Conservation (phyloP, 1,140 invertebrate species). For the Cherax quadricarinatus region DNA sequence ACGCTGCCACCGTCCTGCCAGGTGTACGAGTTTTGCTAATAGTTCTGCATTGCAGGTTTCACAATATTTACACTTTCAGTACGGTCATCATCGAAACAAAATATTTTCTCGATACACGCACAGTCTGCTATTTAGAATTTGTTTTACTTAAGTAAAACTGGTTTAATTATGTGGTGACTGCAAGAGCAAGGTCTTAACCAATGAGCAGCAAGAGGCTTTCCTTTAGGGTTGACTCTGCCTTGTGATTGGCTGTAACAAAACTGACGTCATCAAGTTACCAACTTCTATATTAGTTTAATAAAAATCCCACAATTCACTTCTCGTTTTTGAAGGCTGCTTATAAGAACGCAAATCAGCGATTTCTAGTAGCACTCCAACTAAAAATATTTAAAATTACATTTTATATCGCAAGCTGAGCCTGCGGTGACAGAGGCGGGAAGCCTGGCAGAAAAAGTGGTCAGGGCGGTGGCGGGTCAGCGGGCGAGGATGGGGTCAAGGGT, state of each 20-base stretch:
- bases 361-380: background rate
- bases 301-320: background rate
- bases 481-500: constrained; percentile 57
- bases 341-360: background rate
- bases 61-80: background rate
- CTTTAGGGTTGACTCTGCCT: constrained; percentile 28
- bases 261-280: constrained; percentile 53
- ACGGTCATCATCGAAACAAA: too few species aligned
- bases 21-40: constrained; percentile 4
- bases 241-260: constrained; percentile 33
- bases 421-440: constrained; percentile 64
- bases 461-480: constrained; percentile 64
- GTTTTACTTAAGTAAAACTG: background rate
- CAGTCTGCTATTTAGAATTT: background rate
- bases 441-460: constrained; percentile 62
- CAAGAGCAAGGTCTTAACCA: constrained; percentile 20
- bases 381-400: background rate
- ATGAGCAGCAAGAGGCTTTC: constrained; percentile 41
- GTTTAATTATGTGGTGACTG: background rate
- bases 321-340: background rate
- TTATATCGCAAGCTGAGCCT: constrained; percentile 23
- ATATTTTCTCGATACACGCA: too few species aligned
- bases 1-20: constrained; percentile 32
- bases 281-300: background rate
- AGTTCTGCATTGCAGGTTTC: background rate